Evolutionary conservation across 2,888 invertebrate genomes (phyloP).

Genomic region (Lasioglossum zephyrum): DNA sequence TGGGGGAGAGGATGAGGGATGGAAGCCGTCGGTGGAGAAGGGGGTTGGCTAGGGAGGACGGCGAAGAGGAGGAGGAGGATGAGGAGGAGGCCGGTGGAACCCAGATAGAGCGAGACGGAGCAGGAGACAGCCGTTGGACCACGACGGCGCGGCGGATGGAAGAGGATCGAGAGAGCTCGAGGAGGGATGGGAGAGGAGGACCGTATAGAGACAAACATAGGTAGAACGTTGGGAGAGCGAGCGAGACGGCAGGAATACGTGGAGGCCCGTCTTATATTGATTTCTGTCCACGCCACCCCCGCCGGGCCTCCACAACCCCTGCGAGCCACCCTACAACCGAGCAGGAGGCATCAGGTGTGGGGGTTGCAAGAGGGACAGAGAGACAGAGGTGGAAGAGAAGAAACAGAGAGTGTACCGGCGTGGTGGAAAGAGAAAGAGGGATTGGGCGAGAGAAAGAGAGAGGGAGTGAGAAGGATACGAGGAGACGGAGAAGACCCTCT

Average conservation of each 20-base stretch:
- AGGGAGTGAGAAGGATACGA: slow-evolving; percentile 30
- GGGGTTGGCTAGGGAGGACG: slow-evolving; percentile 36
- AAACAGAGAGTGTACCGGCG: slow-evolving; percentile 32
- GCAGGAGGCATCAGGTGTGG: slow-evolving; percentile 73
- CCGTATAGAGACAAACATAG: slow-evolving; percentile 60
- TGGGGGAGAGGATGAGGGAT: slow-evolving; percentile 71
- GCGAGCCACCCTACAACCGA: slow-evolving; percentile 68
- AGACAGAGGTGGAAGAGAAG: slow-evolving; percentile 33
- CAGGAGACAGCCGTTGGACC: slow-evolving; percentile 43
- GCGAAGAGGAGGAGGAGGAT: slow-evolving; percentile 30
- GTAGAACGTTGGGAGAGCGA: slow-evolving; percentile 35
- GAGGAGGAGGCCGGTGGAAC: slow-evolving; percentile 40
- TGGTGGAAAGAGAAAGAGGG: slow-evolving; percentile 44
- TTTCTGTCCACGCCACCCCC: slow-evolving; percentile 84
- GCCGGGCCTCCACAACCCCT: slow-evolving; percentile 72
- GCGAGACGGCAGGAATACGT: slow-evolving; percentile 72
- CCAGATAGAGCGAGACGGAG: slow-evolving; percentile 42
- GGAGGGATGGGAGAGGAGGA: slow-evolving; percentile 56
- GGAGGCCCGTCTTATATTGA: slow-evolving; percentile 84
- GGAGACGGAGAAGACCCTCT: slow-evolving; percentile 72
- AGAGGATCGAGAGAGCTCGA: slow-evolving; percentile 6
- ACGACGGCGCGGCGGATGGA: not conserved
- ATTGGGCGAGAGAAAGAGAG: slow-evolving; percentile 42
- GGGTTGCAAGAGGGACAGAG: slow-evolving; percentile 49
- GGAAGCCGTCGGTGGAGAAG: slow-evolving; percentile 56